Evolutionary conservation across 2,888 invertebrate species (phyloP).

Genomic region (Graphium colonna): DNA sequence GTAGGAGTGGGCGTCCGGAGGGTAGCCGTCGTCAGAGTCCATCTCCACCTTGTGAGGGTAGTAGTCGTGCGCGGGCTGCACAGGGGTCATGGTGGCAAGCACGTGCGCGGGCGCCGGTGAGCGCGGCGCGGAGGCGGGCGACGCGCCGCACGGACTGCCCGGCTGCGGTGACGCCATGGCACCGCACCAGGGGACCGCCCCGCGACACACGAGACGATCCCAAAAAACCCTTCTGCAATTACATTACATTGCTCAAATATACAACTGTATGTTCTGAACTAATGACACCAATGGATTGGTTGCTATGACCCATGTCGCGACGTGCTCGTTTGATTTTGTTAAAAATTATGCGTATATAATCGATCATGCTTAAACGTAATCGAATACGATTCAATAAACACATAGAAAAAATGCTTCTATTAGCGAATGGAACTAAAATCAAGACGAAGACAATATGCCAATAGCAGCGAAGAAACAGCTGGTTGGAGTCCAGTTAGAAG

Average conservation of each 20-base stretch:
- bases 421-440: neutral
- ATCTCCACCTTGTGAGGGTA: constrained; percentile 81
- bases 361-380: no score
- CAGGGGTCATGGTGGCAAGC: constrained; percentile 93
- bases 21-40: constrained; percentile 81
- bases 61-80: constrained; percentile 87
- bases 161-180: constrained; percentile 68
- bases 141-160: constrained; percentile 67
- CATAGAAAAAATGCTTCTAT: no score
- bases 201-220: constrained; percentile 57
- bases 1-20: constrained; percentile 81
- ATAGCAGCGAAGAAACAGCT: constrained; percentile 65
- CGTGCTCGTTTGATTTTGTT: constrained; percentile 38
- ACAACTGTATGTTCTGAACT: no score
- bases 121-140: constrained; percentile 73
- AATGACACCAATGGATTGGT: no score
- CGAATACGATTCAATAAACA: no score
- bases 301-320: constrained; percentile 17
- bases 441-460: constrained; percentile 36
- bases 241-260: constrained; percentile 27
- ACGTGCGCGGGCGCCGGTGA: constrained; percentile 86
- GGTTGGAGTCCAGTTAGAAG: constrained; percentile 76
- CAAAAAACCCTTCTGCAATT: constrained; percentile 60
- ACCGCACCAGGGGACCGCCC: constrained; percentile 64
- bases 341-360: no score